These are phyloP conservation scores for Dryobates pubescens DNA, from an alignment of 2,797 vertebrate species.

Conservation along the genomic window DNA sequence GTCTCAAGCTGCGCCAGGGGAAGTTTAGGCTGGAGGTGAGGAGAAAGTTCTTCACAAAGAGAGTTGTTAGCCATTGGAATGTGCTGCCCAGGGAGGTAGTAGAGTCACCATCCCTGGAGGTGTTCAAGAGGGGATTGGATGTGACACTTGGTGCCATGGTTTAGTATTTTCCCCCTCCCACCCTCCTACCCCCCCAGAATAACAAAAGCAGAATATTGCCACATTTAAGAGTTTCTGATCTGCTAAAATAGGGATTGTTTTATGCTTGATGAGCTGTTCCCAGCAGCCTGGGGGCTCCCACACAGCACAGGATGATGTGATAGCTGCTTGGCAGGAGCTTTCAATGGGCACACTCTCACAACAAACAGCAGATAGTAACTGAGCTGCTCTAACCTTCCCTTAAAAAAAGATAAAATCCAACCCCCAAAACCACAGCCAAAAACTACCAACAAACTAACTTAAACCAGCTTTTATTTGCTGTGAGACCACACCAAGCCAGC, in stretches of 20 bases:
- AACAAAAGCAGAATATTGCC: background rate
- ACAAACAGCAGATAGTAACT: background rate
- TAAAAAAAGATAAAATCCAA: background rate
- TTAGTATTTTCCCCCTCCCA: no score
- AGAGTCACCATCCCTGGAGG: no score
- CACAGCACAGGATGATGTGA: accelerated
- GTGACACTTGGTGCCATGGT: no score
- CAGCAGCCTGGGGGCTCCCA: background rate
- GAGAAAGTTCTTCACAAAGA: no score
- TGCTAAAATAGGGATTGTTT: background rate
- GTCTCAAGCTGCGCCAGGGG: no score
- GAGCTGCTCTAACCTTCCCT: background rate
- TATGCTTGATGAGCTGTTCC: background rate
- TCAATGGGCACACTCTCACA: background rate
- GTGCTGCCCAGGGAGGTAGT: no score
- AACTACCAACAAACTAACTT: background rate
- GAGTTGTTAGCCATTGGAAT: no score
- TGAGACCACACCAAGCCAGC: constrained; percentile 31
- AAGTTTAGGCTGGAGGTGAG: no score
- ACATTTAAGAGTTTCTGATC: background rate
- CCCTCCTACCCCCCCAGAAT: background rate
- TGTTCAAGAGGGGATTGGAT: no score
- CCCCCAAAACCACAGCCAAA: no score
- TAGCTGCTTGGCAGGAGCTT: background rate
- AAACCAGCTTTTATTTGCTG: constrained; percentile 12